These are phyloP conservation scores for Toxonevra muliebris DNA, from an alignment of 2,888 invertebrate species.

Conservation along the genomic window DNA sequence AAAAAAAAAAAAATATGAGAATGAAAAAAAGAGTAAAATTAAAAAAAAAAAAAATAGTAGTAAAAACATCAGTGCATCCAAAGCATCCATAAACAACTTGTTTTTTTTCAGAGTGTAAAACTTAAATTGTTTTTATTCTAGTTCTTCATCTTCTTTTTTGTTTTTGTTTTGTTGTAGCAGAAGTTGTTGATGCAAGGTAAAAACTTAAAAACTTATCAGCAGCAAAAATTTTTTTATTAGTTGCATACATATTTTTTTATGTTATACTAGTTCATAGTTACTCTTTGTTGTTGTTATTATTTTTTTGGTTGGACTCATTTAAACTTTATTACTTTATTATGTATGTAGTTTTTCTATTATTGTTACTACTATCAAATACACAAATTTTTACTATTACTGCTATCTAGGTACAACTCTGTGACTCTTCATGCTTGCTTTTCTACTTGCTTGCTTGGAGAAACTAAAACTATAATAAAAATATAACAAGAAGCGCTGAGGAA, in stretches of 20 bases:
- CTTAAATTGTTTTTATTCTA: not conserved
- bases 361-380: not conserved
- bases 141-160: slow-evolving; percentile 2
- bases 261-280: too few species aligned
- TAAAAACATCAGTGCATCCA: too few species aligned
- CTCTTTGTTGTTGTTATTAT: too few species aligned
- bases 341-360: slow-evolving; percentile 1
- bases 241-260: too few species aligned
- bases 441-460: not conserved
- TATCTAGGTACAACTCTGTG: too few species aligned
- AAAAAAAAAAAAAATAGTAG: too few species aligned
- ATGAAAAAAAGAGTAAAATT: too few species aligned
- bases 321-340: not conserved
- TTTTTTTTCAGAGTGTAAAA: too few species aligned
- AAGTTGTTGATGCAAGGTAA: not conserved
- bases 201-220: not conserved
- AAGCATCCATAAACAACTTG: too few species aligned
- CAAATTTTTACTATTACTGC: too few species aligned
- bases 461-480: not conserved
- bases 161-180: slow-evolving; percentile 1
- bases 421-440: too few species aligned
- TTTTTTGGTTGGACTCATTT: not conserved
- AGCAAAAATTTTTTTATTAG: not conserved
- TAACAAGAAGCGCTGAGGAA: not conserved
- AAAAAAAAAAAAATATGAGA: too few species aligned